Conservation (phyloP, 2,888 invertebrate species). For the Hyles lineata region DNA sequence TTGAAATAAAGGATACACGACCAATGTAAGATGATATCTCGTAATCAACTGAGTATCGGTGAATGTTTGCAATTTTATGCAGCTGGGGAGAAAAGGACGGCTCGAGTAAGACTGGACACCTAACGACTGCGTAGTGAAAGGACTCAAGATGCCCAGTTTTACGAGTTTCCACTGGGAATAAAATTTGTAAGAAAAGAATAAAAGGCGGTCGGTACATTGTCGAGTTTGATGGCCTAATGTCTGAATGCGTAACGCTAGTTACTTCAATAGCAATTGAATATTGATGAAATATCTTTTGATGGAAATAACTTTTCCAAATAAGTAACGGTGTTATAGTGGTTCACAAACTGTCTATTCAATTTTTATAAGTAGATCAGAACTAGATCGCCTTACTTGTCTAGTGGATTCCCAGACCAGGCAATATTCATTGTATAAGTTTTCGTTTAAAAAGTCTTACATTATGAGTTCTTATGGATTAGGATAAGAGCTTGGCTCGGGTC, state of each 20-base stretch:
- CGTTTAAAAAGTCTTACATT: too few relatives aligned
- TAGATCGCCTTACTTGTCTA: too few relatives aligned
- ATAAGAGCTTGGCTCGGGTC: too few relatives aligned
- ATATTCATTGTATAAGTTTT: too few relatives aligned
- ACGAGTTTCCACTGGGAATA: constrained; percentile 42
- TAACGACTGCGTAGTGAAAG: constrained; percentile 34
- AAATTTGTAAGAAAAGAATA: constrained; percentile 38
- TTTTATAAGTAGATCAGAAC: too few relatives aligned
- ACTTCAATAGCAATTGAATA: background rate
- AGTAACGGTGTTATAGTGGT: background rate
- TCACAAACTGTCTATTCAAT: background rate
- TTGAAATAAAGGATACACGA: constrained; percentile 39
- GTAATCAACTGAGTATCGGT: constrained; percentile 7
- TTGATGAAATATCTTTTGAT: constrained; percentile 11
- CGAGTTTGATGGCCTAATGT: constrained; percentile 18
- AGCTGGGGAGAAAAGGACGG: constrained; percentile 33
- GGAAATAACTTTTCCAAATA: constrained; percentile 1
- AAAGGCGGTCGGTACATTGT: constrained; percentile 21
- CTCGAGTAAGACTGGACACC: constrained; percentile 35
- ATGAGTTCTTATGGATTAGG: too few relatives aligned
- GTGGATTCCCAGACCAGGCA: too few relatives aligned
- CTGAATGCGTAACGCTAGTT: constrained; percentile 17
- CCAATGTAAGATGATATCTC: constrained; percentile 32
- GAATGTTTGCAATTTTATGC: constrained; percentile 12
- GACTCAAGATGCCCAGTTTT: constrained; percentile 39